A percentile compares a stretch with the other conserved stretches of the same genome.
These are phyloP conservation scores for Caradrina clavipalpis DNA, from an alignment of 2,888 invertebrate genomes.

Conservation along the genomic window DNA sequence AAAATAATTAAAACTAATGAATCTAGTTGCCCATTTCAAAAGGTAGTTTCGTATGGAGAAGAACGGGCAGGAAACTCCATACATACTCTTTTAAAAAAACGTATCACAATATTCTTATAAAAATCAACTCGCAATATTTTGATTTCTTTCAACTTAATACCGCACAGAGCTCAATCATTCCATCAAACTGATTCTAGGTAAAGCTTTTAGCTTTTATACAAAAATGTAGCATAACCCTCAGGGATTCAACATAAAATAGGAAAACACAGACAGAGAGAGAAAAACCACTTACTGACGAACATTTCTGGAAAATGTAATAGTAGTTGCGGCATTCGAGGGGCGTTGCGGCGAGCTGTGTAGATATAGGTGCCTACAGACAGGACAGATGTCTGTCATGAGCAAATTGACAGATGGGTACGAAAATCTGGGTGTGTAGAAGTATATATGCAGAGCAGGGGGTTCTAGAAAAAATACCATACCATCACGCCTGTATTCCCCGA, in stretches of 20 bases:
- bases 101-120: no score
- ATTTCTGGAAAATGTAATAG: conserved; percentile 20
- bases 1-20: no score
- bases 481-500: no score
- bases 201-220: not conserved
- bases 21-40: no score
- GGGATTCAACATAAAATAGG: not conserved
- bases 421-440: not conserved
- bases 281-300: conserved; percentile 1
- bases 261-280: not conserved
- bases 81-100: no score
- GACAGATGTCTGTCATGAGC: not conserved
- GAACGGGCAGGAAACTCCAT: no score
- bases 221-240: not conserved
- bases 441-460: no score
- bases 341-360: conserved; percentile 8
- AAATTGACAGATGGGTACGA: not conserved
- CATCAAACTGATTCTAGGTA: not conserved
- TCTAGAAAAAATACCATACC: no score
- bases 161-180: conserved; percentile 5
- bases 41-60: no score
- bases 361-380: no score
- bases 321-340: conserved; percentile 18
- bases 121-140: no score
- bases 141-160: conserved; percentile 4